Evolutionary conservation across 2,888 invertebrate genomes (phyloP).

Genomic region (Lobophora halterata): DNA sequence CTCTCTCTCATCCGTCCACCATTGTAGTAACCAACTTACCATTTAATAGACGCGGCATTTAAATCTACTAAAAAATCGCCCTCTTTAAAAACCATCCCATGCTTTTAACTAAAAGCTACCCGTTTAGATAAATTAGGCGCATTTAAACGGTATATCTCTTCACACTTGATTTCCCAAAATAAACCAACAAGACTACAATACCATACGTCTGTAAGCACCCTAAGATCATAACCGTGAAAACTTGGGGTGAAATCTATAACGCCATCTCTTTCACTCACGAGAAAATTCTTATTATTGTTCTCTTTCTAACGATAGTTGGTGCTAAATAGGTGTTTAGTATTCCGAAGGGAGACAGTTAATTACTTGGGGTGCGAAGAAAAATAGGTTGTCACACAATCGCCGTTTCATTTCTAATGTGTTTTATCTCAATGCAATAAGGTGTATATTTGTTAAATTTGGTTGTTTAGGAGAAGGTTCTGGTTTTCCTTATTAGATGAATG

Average conservation of each 20-base stretch:
- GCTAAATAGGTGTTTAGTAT: conserved; percentile 80
- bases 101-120: conserved; percentile 18
- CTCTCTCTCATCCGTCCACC: no score
- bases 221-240: conserved; percentile 54
- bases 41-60: conserved; percentile 9
- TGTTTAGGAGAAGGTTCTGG: conserved; percentile 37
- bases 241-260: conserved; percentile 59
- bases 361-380: conserved; percentile 74
- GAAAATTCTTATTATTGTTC: conserved; percentile 27
- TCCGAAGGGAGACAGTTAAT: conserved; percentile 77
- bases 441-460: conserved; percentile 22
- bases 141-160: conserved; percentile 64
- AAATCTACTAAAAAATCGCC: no score
- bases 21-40: conserved; percentile 7
- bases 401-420: conserved; percentile 10
- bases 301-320: conserved; percentile 56
- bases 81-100: conserved; percentile 12
- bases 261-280: conserved; percentile 46
- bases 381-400: conserved; percentile 43
- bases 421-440: conserved; percentile 28
- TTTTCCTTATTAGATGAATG: conserved; percentile 55
- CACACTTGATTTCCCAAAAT: conserved; percentile 61
- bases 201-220: conserved; percentile 51
- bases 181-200: conserved; percentile 46
- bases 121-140: conserved; percentile 47